Conservation (phyloP, 2,797 vertebrate genomes). For the Chromis chromis region DNA sequence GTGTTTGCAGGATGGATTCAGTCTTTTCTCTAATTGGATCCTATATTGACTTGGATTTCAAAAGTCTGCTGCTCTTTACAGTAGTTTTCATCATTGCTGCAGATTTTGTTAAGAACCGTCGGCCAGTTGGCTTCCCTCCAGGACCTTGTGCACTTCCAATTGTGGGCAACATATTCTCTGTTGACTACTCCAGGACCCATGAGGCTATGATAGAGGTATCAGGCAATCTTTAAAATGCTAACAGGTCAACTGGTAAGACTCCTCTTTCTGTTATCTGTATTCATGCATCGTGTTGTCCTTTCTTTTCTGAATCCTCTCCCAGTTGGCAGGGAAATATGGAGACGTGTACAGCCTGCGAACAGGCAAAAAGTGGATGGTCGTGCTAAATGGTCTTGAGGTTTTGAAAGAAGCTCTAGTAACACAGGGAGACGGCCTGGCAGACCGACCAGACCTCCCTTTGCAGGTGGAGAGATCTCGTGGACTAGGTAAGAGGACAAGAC, state of each 20-base stretch:
- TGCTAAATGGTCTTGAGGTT: constrained; percentile 71
- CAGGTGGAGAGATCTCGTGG: rapidly evolving
- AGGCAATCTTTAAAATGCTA: background rate
- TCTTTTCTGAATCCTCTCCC: background rate
- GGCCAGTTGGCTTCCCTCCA: too few relatives aligned
- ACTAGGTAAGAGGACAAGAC: constrained; percentile 70
- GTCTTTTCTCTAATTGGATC: constrained; percentile 20
- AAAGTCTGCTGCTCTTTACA: constrained; percentile 59
- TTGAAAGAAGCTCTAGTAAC: constrained; percentile 84
- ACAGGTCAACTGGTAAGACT: background rate
- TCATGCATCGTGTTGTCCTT: background rate
- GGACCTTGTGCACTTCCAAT: too few relatives aligned
- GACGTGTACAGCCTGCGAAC: constrained; percentile 64
- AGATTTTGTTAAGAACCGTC: constrained; percentile 62
- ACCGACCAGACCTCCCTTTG: constrained; percentile 47
- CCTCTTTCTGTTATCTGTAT: background rate
- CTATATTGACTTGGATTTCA: constrained; percentile 49
- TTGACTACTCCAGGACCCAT: constrained; percentile 49
- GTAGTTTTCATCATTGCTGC: constrained; percentile 57
- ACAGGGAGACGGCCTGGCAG: constrained; percentile 74
- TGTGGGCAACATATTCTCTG: constrained; percentile 40
- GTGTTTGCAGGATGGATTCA: constrained; percentile 46
- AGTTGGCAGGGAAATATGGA: constrained; percentile 81
- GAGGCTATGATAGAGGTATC: constrained; percentile 60
- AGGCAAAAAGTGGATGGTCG: constrained; percentile 28